phyloP scores from a whole-genome alignment of 1,140 invertebrate species.

The Dendroctonus valens region DNA sequence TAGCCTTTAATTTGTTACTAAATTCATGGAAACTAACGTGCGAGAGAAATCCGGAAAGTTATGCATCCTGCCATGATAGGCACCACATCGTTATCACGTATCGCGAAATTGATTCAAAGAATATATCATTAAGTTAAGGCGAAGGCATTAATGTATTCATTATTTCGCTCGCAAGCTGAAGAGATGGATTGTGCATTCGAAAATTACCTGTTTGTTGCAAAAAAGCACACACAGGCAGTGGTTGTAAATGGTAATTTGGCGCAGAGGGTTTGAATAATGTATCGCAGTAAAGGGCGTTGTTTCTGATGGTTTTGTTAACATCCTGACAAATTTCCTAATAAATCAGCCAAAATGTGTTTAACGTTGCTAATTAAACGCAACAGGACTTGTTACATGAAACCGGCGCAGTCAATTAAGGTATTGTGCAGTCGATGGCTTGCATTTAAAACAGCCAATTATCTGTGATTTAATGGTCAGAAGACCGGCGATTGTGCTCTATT shows the following conservation, averaged over 20 bases:
- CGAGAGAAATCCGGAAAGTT: conserved; percentile 15
- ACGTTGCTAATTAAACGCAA: not conserved
- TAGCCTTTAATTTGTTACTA: too few species aligned
- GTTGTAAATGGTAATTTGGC: too few species aligned
- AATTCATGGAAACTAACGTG: not conserved
- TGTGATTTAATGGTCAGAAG: not conserved
- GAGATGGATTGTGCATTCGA: not conserved
- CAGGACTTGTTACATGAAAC: not conserved
- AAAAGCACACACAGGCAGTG: too few species aligned
- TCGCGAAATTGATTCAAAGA: conserved; percentile 16
- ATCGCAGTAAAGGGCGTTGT: not conserved
- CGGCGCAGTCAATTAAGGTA: too few species aligned
- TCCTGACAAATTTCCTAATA: not conserved
- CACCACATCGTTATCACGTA: conserved; percentile 20
- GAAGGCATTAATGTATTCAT: conserved; percentile 13
- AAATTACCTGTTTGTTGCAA: not conserved
- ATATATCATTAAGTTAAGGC: conserved; percentile 9
- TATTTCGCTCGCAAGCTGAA: not conserved
- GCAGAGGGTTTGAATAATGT: not conserved
- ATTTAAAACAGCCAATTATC: not conserved
- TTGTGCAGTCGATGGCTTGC: too few species aligned
- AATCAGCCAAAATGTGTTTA: not conserved
- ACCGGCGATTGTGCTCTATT: not conserved
- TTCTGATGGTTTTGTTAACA: not conserved
- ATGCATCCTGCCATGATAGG: conserved; percentile 23